Evolutionary conservation across 2,888 invertebrate genomes (phyloP).

Genomic region (Ditula angustiorana): DNA sequence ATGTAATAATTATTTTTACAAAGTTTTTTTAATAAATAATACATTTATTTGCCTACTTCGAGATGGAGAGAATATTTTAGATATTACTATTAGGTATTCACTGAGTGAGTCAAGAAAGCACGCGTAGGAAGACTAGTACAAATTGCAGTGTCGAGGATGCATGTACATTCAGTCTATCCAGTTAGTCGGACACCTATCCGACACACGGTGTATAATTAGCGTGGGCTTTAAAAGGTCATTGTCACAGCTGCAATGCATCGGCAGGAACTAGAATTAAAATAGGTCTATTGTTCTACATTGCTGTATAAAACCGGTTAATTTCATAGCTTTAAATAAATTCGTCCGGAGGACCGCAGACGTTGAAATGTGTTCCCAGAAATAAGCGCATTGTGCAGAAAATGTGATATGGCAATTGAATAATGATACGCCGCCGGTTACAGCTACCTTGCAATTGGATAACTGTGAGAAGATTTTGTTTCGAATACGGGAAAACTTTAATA

Average conservation of each 20-base stretch:
- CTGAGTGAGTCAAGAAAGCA: neutral
- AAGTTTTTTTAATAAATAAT: too few species aligned
- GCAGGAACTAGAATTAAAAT: slow-evolving; percentile 66
- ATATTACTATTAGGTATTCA: too few species aligned
- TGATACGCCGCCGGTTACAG: slow-evolving; percentile 25
- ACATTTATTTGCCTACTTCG: too few species aligned
- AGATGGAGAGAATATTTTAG: too few species aligned
- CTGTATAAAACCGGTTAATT: slow-evolving; percentile 39
- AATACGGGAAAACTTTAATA: slow-evolving; percentile 14
- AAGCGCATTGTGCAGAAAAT: slow-evolving; percentile 33
- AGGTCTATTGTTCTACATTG: slow-evolving; percentile 60
- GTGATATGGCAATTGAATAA: slow-evolving; percentile 38
- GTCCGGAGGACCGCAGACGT: slow-evolving; percentile 16
- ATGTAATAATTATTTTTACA: too few species aligned
- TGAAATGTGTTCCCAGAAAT: slow-evolving; percentile 30
- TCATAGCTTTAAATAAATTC: slow-evolving; percentile 23
- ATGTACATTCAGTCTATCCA: slow-evolving; percentile 24
- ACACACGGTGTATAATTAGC: slow-evolving; percentile 78
- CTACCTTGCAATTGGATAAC: slow-evolving; percentile 32
- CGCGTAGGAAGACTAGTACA: slow-evolving; percentile 7
- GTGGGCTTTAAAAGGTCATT: slow-evolving; percentile 83
- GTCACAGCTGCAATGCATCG: slow-evolving; percentile 73
- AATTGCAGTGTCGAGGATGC: slow-evolving; percentile 9
- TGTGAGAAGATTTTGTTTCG: slow-evolving; percentile 33
- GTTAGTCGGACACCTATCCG: slow-evolving; percentile 33